Evolutionary conservation across 2,888 invertebrate species (phyloP).

Genomic region (Willowsia nigromaculata): DNA sequence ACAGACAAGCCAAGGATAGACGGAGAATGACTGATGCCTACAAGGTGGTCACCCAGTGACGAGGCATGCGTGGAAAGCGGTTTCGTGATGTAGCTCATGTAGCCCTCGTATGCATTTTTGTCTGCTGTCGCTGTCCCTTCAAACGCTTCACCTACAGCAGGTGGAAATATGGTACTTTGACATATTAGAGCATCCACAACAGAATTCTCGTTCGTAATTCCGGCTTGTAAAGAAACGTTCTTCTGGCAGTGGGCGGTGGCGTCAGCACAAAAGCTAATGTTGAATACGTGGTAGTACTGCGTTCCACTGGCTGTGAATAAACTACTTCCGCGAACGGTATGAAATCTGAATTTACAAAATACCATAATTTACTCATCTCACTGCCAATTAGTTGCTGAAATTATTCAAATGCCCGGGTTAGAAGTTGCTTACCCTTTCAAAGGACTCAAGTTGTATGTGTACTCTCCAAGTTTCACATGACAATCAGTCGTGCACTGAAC

Average conservation of each 20-base stretch:
- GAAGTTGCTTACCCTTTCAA: conserved; percentile 80
- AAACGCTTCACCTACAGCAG: conserved; percentile 62
- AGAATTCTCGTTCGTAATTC: conserved; percentile 70
- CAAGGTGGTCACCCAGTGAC: conserved; percentile 81
- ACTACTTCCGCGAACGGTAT: conserved; percentile 80
- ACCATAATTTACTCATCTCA: too few relatives aligned
- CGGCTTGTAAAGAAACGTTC: conserved; percentile 80
- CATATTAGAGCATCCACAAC: conserved; percentile 80
- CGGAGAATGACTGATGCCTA: conserved; percentile 79
- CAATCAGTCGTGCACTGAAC: conserved; percentile 81
- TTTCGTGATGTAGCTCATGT: conserved; percentile 64
- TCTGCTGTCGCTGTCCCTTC: conserved; percentile 24
- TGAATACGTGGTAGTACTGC: conserved; percentile 81
- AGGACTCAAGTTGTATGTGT: conserved; percentile 80
- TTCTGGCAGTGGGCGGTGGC: conserved; percentile 81
- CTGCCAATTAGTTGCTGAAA: too few relatives aligned
- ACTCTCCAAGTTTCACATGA: conserved; percentile 79
- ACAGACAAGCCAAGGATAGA: conserved; percentile 73
- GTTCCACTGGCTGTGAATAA: conserved; percentile 82
- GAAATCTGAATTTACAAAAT: too few relatives aligned
- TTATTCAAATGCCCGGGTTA: too few relatives aligned
- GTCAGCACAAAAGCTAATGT: conserved; percentile 82
- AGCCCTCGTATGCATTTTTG: neutral
- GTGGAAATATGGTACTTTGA: conserved; percentile 81
- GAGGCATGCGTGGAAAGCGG: conserved; percentile 81